Evolutionary conservation across 1,140 invertebrate genomes (phyloP).

Genomic region (Cotesia vestalis): DNA sequence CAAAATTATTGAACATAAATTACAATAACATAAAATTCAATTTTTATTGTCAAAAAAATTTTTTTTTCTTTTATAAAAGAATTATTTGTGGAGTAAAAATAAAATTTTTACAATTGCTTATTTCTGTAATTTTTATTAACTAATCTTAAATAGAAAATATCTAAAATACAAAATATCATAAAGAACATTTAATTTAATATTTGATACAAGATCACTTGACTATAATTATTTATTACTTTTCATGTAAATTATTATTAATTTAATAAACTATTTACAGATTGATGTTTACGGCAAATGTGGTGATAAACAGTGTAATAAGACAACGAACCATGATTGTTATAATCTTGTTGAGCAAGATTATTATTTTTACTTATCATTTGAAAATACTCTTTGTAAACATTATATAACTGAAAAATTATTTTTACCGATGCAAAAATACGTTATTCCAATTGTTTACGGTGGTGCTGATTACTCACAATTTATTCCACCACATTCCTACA

Average conservation of each 20-base stretch:
- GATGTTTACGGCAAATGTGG: slow-evolving; percentile 75
- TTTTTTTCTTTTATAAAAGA: too few relatives aligned
- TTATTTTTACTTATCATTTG: slow-evolving; percentile 73
- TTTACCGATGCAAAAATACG: slow-evolving; percentile 48
- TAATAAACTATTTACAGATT: slow-evolving; percentile 48
- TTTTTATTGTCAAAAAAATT: too few relatives aligned
- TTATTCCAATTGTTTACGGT: slow-evolving; percentile 62
- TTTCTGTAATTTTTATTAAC: too few relatives aligned
- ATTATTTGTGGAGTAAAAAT: too few relatives aligned
- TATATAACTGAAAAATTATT: slow-evolving; percentile 72
- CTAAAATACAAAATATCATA: too few relatives aligned
- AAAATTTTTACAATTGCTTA: too few relatives aligned
- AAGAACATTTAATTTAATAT: neutral
- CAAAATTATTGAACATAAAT: too few relatives aligned
- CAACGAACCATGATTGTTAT: slow-evolving; percentile 53
- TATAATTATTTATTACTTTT: too few relatives aligned
- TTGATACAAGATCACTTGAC: neutral
- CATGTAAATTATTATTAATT: neutral
- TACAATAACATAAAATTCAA: too few relatives aligned
- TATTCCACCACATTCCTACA: slow-evolving; percentile 69
- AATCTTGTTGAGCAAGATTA: slow-evolving; percentile 61
- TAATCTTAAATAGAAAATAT: neutral
- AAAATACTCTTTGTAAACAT: slow-evolving; percentile 68
- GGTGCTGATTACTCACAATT: slow-evolving; percentile 62
- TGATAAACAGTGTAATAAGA: slow-evolving; percentile 47